A percentile compares a stretch with the other conserved stretches of the same genome.
These are phyloP conservation scores for Boleophthalmus pectinirostris DNA, from an alignment of 2,113 vertebrate species.

Conservation along the genomic window DNA sequence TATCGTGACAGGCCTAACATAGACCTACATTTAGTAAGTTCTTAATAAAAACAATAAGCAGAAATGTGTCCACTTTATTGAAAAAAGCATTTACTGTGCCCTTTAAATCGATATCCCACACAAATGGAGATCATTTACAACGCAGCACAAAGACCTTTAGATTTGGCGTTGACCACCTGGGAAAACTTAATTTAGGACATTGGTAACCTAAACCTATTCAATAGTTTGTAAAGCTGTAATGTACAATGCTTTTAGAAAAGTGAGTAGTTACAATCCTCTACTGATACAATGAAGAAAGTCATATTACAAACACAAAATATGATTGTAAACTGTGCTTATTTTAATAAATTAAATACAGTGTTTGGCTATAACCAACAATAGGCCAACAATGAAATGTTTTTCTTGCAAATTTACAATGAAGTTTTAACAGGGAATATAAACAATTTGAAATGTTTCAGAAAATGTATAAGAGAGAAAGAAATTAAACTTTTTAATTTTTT, in stretches of 20 bases:
- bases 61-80: not conserved
- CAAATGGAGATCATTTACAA: not conserved
- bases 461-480: not conserved
- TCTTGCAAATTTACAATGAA: not conserved
- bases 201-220: not conserved
- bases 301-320: not conserved
- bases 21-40: not conserved
- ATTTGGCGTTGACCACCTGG: not conserved
- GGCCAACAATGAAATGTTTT: conserved; percentile 10
- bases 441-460: not conserved
- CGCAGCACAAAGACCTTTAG: not conserved
- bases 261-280: not conserved
- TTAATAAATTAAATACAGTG: conserved; percentile 26
- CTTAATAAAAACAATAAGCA: not conserved
- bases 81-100: not conserved
- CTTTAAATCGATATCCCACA: not conserved
- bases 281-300: not conserved
- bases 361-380: conserved; percentile 5
- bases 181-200: not conserved
- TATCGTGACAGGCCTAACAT: not conserved
- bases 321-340: conserved; percentile 7
- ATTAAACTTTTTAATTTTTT: not conserved
- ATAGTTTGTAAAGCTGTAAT: not conserved
- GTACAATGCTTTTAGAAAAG: not conserved
- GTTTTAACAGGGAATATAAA: conserved; percentile 5